These are phyloP conservation scores for Aplidium turbinatum DNA, from an alignment of 23 tunicate species.

Conservation along the genomic window DNA sequence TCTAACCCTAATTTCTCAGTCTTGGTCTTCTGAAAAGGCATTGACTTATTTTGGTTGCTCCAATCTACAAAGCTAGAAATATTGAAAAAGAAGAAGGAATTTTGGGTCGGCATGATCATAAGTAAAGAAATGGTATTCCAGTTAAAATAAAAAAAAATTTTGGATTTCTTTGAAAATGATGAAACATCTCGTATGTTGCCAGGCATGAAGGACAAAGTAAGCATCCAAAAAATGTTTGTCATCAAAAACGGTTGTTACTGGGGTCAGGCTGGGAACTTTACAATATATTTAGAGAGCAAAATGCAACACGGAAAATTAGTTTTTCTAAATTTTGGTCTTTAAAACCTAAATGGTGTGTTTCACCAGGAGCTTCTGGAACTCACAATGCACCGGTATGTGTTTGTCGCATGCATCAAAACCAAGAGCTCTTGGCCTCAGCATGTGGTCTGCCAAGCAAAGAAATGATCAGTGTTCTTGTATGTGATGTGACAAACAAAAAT, in stretches of 20 bases:
- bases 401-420: conserved; percentile 3
- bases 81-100: too few species aligned
- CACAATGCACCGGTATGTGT: conserved; percentile 18
- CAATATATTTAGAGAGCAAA: conserved; percentile 2
- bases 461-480: too few species aligned
- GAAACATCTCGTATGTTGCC: conserved; percentile 13
- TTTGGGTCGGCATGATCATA: too few species aligned
- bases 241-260: neutral
- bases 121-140: too few species aligned
- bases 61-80: too few species aligned
- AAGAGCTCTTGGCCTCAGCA: neutral
- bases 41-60: too few species aligned
- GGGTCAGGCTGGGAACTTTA: conserved; percentile 9
- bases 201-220: conserved; percentile 1
- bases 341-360: conserved; percentile 26
- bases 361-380: conserved; percentile 8
- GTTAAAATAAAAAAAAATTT: too few species aligned
- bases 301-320: conserved; percentile 3
- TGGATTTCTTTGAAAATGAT: conserved; percentile 22
- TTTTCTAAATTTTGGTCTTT: conserved; percentile 6
- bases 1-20: too few species aligned
- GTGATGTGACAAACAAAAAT: too few species aligned
- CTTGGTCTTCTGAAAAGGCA: too few species aligned
- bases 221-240: neutral
- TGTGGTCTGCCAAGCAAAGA: too few species aligned